A percentile compares a stretch with the other conserved stretches of the same genome.
Conservation (phyloP, 2,888 invertebrate genomes). For the Epinotia ramella region DNA sequence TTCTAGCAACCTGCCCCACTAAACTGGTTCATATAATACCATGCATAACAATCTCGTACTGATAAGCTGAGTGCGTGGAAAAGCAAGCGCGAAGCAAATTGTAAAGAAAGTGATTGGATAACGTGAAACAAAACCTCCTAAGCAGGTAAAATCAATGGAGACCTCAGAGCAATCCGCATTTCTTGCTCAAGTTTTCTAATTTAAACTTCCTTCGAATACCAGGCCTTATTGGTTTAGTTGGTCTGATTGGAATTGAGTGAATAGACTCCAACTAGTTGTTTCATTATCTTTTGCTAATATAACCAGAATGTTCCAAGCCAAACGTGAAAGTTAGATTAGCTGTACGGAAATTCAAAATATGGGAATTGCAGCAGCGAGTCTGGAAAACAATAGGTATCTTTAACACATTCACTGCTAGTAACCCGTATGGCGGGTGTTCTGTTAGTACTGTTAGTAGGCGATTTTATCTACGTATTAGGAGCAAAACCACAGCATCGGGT, state of each 20-base stretch:
- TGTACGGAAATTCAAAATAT: not conserved
- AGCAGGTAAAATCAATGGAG: not conserved
- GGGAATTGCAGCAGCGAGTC: not conserved
- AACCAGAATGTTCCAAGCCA: not conserved
- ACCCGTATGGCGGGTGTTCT: no score
- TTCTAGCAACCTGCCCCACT: no score
- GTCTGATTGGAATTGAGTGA: slow-evolving; percentile 1
- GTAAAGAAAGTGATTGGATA: not conserved
- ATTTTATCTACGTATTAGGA: no score
- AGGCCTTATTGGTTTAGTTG: slow-evolving; percentile 30
- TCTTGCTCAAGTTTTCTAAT: slow-evolving; percentile 36
- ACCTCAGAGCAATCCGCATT: slow-evolving; percentile 22
- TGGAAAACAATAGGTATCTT: not conserved
- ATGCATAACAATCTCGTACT: no score
- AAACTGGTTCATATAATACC: no score
- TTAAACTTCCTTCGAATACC: slow-evolving; percentile 32
- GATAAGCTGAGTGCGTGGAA: no score
- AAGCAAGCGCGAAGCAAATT: not conserved
- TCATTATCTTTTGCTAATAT: not conserved
- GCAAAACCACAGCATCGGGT: no score
- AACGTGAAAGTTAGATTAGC: not conserved
- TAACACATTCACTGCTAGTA: no score
- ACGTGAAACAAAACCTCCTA: not conserved
- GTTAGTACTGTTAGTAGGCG: no score
- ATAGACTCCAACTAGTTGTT: not conserved